phyloP scores from a whole-genome alignment of 2,113 vertebrate species.

The Toxotes jaculatrix region DNA sequence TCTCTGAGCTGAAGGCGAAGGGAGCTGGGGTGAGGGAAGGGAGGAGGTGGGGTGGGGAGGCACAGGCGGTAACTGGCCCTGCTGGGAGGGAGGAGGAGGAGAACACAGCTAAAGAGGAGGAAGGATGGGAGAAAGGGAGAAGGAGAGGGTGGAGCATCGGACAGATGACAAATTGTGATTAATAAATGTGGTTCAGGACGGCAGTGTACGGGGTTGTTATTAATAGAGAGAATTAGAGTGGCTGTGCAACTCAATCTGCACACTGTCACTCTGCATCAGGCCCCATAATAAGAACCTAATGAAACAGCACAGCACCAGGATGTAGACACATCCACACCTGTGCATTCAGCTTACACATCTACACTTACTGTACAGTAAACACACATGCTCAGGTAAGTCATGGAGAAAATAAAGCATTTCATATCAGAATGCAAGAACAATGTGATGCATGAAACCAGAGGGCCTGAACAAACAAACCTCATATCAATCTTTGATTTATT shows the following conservation, averaged over 20 bases:
- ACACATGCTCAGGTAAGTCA: constrained; percentile 28
- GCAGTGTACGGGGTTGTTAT: constrained; percentile 85
- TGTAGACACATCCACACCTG: constrained; percentile 67
- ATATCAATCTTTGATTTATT: constrained; percentile 17
- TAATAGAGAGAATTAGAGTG: constrained; percentile 89
- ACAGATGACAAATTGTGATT: constrained; percentile 90
- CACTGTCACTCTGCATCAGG: constrained; percentile 88
- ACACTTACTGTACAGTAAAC: constrained; percentile 48
- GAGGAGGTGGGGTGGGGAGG: constrained; percentile 50
- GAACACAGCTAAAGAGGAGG: constrained; percentile 43
- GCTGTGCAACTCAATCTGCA: constrained; percentile 88
- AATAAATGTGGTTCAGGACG: constrained; percentile 87
- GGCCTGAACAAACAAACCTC: constrained; percentile 13
- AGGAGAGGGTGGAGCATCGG: constrained; percentile 78
- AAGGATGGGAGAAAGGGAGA: constrained; percentile 52
- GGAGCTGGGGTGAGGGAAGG: constrained; percentile 55
- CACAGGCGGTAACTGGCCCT: constrained; percentile 81
- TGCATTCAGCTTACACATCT: constrained; percentile 47
- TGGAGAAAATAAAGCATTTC: constrained; percentile 17
- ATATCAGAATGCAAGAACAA: constrained; percentile 9
- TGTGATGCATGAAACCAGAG: neutral
- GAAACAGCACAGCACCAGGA: constrained; percentile 81
- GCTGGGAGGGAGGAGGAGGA: constrained; percentile 58
- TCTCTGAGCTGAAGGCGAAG: constrained; percentile 66
- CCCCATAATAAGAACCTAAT: constrained; percentile 87